These are phyloP conservation scores for Coelinius sp. DNA, from an alignment of 2,888 invertebrate species.

Conservation along the genomic window DNA sequence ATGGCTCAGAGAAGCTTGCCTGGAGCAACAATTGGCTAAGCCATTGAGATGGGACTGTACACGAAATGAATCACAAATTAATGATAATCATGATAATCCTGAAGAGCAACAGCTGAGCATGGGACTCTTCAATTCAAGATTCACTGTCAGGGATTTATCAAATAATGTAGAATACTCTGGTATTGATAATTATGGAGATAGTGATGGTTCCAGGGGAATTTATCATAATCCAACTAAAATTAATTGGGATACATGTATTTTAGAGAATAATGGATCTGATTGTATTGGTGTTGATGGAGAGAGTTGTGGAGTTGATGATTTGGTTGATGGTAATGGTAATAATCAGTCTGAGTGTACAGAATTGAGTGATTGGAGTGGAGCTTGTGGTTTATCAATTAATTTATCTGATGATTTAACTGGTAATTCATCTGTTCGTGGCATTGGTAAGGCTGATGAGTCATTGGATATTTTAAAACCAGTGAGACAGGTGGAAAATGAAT, in stretches of 20 bases:
- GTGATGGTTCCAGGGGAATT: neutral
- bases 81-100: neutral
- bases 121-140: constrained; percentile 1
- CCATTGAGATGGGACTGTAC: constrained; percentile 72
- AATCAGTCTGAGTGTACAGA: neutral
- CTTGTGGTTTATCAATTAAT: neutral
- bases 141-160: neutral
- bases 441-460: constrained; percentile 19
- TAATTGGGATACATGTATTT: constrained; percentile 6
- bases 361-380: neutral
- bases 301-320: too few relatives aligned
- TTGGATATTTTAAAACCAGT: constrained; percentile 4
- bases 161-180: neutral
- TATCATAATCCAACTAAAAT: constrained; percentile 9
- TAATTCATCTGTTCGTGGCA: neutral
- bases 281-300: too few relatives aligned
- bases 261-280: neutral
- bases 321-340: neutral
- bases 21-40: constrained; percentile 72
- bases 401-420: too few relatives aligned
- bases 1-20: constrained; percentile 74
- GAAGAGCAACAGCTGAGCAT: constrained; percentile 2
- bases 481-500: constrained; percentile 68
- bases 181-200: neutral
- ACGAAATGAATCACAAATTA: neutral